These are phyloP conservation scores for Dinocampus coccinellae DNA, from an alignment of 2,888 invertebrate genomes.

Conservation along the genomic window DNA sequence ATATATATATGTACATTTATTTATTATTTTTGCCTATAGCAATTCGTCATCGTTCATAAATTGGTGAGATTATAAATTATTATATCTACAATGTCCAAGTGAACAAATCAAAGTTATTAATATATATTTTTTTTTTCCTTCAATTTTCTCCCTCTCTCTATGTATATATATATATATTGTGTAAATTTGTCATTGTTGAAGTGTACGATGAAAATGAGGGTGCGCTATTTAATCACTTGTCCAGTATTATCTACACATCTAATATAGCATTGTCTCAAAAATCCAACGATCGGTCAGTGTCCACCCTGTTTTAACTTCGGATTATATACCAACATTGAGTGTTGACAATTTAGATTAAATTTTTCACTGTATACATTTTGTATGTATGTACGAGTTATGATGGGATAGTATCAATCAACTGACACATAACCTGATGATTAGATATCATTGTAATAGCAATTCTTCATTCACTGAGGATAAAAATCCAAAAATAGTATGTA, in stretches of 20 bases:
- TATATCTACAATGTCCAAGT: background rate
- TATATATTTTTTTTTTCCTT: background rate
- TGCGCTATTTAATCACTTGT: constrained; percentile 56
- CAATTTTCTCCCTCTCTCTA: too few species aligned
- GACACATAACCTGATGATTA: constrained; percentile 14
- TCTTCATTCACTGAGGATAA: too few species aligned
- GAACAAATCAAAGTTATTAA: constrained; percentile 16
- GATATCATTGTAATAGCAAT: too few species aligned
- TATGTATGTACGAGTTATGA: background rate
- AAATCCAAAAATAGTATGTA: too few species aligned
- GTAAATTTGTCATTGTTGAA: background rate
- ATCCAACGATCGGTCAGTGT: constrained; percentile 63
- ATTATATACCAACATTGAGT: constrained; percentile 50
- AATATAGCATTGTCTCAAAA: constrained; percentile 43
- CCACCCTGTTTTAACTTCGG: constrained; percentile 63
- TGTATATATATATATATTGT: too few species aligned
- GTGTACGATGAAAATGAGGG: constrained; percentile 22
- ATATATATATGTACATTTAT: too few species aligned
- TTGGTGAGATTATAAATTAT: background rate
- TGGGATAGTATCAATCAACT: constrained; percentile 25
- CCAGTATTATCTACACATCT: constrained; percentile 39
- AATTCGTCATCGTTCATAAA: constrained; percentile 10
- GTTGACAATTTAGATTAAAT: constrained; percentile 37
- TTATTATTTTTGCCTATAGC: constrained; percentile 22
- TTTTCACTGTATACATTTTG: constrained; percentile 15